These are phyloP conservation scores for Atherinosoma microstoma DNA, from an alignment of 2,797 vertebrate species.

Conservation along the genomic window DNA sequence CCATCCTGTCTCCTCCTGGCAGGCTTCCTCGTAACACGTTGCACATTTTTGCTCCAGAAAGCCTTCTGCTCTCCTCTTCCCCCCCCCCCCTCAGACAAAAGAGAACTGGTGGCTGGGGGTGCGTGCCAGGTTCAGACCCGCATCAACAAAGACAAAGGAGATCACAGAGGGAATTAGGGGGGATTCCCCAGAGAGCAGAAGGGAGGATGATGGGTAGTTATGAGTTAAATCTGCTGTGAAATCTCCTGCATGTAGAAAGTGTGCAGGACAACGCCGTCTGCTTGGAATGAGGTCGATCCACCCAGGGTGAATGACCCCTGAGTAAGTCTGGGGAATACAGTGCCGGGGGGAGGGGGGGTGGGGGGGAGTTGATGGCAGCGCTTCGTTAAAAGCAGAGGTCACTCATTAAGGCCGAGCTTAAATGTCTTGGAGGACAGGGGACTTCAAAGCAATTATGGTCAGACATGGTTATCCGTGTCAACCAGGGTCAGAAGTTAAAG, in stretches of 20 bases:
- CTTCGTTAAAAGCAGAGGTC: slow-evolving; percentile 60
- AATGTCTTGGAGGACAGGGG: slow-evolving; percentile 47
- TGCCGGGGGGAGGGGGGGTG: slow-evolving; percentile 43
- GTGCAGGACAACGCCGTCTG: slow-evolving; percentile 39
- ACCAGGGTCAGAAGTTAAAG: slow-evolving; percentile 75
- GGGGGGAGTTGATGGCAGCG: slow-evolving; percentile 10
- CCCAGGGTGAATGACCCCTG: slow-evolving; percentile 38
- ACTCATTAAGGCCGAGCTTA: slow-evolving; percentile 52
- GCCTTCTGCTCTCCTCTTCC: slow-evolving; percentile 24
- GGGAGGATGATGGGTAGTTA: slow-evolving; percentile 36
- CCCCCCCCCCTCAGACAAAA: slow-evolving; percentile 49
- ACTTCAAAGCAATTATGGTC: slow-evolving; percentile 65
- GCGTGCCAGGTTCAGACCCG: slow-evolving; percentile 47
- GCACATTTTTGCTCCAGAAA: slow-evolving; percentile 64
- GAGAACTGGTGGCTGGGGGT: slow-evolving; percentile 38
- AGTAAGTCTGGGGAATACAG: slow-evolving; percentile 32
- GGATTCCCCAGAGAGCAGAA: slow-evolving; percentile 54
- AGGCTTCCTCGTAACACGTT: slow-evolving; percentile 53
- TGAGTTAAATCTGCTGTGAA: slow-evolving; percentile 71
- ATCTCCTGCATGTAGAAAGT: slow-evolving; percentile 41
- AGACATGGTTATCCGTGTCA: slow-evolving; percentile 67
- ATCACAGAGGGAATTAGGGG: slow-evolving; percentile 54
- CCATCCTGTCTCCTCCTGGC: slow-evolving; percentile 56
- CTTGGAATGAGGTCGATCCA: slow-evolving; percentile 60
- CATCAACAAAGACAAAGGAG: slow-evolving; percentile 64